Conservation (phyloP, 2,888 invertebrate species). For the Drosophila hamatofila region DNA sequence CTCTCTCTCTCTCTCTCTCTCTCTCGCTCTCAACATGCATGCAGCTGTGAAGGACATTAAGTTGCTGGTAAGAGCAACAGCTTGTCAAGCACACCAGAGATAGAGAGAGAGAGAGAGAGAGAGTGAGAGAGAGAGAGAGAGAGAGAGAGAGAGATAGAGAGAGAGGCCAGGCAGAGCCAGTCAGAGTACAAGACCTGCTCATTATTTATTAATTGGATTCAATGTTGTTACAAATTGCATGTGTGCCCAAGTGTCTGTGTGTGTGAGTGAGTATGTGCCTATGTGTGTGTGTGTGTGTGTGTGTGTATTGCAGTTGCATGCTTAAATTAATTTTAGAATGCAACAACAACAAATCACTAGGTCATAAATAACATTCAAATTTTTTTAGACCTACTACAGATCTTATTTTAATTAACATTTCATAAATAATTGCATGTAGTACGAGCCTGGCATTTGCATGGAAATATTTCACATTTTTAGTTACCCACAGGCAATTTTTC, state of each 20-base stretch:
- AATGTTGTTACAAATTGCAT: constrained; percentile 48
- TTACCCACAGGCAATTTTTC: constrained; percentile 3
- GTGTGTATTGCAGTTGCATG: constrained; percentile 10
- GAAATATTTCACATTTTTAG: constrained; percentile 35
- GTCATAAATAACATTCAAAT: constrained; percentile 9
- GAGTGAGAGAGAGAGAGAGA: too few species aligned
- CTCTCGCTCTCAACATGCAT: background rate
- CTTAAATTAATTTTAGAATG: constrained; percentile 31
- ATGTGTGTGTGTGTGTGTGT: background rate
- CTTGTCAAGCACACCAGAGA: constrained; percentile 49
- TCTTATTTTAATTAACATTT: constrained; percentile 45
- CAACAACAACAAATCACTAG: constrained; percentile 22
- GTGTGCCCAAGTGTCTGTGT: constrained; percentile 1
- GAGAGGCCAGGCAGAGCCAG: constrained; percentile 2
- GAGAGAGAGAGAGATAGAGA: too few species aligned
- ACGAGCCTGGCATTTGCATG: constrained; percentile 19
- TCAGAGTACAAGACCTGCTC: constrained; percentile 34
- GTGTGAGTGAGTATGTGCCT: background rate
- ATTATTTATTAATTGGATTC: constrained; percentile 74
- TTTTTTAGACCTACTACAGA: constrained; percentile 8
- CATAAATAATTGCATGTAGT: constrained; percentile 17
- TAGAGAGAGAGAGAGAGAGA: too few species aligned
- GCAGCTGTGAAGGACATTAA: constrained; percentile 61
- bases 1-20: too few species aligned
- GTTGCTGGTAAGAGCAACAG: constrained; percentile 25